Conservation (phyloP, 1,140 invertebrate species). For the Drosophila willistoni region DNA sequence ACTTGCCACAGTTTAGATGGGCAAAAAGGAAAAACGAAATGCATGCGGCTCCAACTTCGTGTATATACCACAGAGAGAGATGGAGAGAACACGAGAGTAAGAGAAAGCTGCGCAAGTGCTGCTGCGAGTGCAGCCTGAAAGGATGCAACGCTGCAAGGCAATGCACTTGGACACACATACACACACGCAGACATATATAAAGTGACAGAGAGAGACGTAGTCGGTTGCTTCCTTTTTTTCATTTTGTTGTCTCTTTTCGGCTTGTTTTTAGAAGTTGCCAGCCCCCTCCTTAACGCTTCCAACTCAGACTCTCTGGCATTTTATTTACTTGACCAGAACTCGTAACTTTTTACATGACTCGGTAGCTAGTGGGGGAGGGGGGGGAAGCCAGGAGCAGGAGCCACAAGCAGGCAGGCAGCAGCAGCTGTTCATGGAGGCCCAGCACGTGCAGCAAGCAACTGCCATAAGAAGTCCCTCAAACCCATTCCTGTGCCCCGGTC, state of each 20-base stretch:
- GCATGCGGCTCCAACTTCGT: constrained; percentile 40
- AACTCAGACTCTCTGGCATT: constrained; percentile 29
- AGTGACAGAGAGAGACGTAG: constrained; percentile 53
- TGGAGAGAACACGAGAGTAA: constrained; percentile 14
- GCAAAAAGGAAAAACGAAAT: constrained; percentile 62
- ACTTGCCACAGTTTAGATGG: constrained; percentile 80
- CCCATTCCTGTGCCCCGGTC: constrained; percentile 7
- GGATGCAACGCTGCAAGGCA: constrained; percentile 71
- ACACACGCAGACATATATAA: constrained; percentile 6
- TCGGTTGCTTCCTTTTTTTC: constrained; percentile 71
- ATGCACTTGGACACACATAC: constrained; percentile 65
- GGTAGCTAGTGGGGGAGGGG: neutral
- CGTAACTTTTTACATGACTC: constrained; percentile 67
- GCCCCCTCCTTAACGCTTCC: neutral
- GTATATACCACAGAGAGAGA: constrained; percentile 19
- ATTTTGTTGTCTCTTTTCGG: constrained; percentile 80
- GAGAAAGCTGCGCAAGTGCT: constrained; percentile 28
- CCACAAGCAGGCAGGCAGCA: constrained; percentile 18
- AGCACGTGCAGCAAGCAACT: constrained; percentile 80
- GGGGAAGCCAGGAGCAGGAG: constrained; percentile 24
- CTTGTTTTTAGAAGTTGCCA: constrained; percentile 77
- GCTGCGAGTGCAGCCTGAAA: constrained; percentile 59
- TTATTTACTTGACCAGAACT: constrained; percentile 75
- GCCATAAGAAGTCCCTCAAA: constrained; percentile 42
- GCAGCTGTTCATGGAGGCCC: constrained; percentile 74